Conservation (phyloP, 2,797 vertebrate genomes). For the Dryobates pubescens region DNA sequence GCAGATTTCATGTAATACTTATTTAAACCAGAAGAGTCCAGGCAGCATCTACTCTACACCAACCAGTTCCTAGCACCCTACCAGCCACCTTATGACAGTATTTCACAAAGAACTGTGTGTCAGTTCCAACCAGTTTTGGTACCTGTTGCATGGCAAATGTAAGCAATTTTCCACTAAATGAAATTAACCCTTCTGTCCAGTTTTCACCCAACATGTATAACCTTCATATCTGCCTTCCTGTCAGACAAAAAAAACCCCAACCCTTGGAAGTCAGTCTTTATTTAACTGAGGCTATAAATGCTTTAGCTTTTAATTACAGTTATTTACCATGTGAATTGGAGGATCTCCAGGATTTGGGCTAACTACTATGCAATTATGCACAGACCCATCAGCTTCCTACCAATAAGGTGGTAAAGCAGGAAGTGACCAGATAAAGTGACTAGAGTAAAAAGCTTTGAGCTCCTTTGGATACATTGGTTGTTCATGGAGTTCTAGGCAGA, state of each 20-base stretch:
- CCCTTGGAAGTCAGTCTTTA: neutral
- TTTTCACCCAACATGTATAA: neutral
- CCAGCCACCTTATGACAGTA: neutral
- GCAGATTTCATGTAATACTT: neutral
- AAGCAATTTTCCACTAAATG: neutral
- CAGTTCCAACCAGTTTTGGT: slow-evolving; percentile 5
- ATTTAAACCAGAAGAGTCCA: neutral
- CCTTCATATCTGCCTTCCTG: neutral
- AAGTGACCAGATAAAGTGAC: neutral
- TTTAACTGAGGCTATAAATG: neutral
- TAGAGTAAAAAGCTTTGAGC: neutral
- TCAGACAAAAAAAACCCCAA: neutral
- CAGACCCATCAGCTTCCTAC: neutral
- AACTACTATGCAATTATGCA: neutral
- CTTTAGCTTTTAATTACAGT: neutral
- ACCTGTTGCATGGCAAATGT: neutral
- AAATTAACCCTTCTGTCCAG: neutral
- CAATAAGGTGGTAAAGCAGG: neutral
- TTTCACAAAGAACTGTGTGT: neutral
- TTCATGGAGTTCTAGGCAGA: neutral
- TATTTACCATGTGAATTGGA: neutral
- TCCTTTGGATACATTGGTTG: neutral
- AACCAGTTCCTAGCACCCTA: neutral
- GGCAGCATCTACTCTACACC: neutral
- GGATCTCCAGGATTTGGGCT: neutral